Percentiles rank a stretch among this genome's conserved stretches.
phyloP scores from a whole-genome alignment of 2,797 vertebrate species.

The Poecilia wingei region DNA sequence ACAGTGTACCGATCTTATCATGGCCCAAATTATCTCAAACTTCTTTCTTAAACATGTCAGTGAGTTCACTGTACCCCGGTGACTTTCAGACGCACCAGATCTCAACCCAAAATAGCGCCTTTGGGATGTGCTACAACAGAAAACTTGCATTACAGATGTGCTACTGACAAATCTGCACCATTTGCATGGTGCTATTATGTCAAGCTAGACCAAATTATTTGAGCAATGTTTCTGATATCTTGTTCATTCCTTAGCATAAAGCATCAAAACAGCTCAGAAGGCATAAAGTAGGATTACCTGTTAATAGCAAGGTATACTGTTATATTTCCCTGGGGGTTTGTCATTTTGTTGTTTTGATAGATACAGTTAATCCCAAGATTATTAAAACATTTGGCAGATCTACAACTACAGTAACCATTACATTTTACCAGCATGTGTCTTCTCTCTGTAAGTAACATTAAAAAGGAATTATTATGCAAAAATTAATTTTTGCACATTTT shows the following conservation, averaged over 20 bases:
- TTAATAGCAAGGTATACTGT: neutral
- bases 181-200: neutral
- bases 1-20: neutral
- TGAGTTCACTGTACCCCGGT: neutral
- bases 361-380: neutral
- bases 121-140: neutral
- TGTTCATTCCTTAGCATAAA: neutral
- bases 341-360: neutral
- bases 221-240: neutral
- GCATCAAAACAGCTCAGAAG: neutral
- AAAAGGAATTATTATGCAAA: too few species aligned
- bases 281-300: neutral
- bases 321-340: neutral
- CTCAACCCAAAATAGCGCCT: neutral
- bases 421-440: neutral
- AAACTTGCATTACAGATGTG: neutral
- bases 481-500: too few species aligned
- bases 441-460: neutral
- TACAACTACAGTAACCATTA: neutral
- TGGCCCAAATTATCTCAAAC: neutral
- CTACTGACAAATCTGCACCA: neutral
- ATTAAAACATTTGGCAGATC: neutral
- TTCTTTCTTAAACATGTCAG: neutral
- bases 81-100: neutral
- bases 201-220: neutral